Evolutionary conservation across 2,888 invertebrate genomes (phyloP).

Genomic region (Phortica okadai): DNA sequence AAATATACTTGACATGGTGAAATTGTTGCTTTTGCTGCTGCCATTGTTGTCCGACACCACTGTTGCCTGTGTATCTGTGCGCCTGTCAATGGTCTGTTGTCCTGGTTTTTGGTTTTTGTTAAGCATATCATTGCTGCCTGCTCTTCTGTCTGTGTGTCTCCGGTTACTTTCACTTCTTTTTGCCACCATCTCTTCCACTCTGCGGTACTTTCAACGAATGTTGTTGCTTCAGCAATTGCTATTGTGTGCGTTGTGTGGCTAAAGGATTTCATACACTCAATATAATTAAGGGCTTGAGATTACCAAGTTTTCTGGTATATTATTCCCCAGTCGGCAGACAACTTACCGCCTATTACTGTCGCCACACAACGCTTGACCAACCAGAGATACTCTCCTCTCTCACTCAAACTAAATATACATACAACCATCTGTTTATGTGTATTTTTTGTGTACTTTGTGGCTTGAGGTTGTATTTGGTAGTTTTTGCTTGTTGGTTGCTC

Average conservation of each 20-base stretch:
- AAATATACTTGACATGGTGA: slow-evolving; percentile 46
- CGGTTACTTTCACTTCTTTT: slow-evolving; percentile 65
- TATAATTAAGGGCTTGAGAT: slow-evolving; percentile 72
- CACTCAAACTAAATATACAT: slow-evolving; percentile 48
- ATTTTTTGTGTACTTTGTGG: slow-evolving; percentile 59
- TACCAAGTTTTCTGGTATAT: slow-evolving; percentile 49
- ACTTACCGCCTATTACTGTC: slow-evolving; percentile 46
- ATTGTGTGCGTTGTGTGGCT: slow-evolving; percentile 60
- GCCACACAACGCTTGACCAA: not conserved
- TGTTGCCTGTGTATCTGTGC: slow-evolving; percentile 15
- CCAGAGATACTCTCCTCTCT: not conserved
- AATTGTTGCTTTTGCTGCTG: slow-evolving; percentile 38
- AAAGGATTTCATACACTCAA: slow-evolving; percentile 73
- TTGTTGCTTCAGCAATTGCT: slow-evolving; percentile 10
- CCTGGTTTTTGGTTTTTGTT: slow-evolving; percentile 26
- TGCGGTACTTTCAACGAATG: not conserved
- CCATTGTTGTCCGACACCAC: not conserved
- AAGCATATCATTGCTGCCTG: slow-evolving; percentile 13
- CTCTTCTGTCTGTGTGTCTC: slow-evolving; percentile 37
- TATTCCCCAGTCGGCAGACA: slow-evolving; percentile 31
- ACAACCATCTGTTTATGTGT: no score
- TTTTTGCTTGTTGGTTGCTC: not conserved
- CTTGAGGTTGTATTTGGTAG: slow-evolving; percentile 50
- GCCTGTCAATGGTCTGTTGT: slow-evolving; percentile 2
- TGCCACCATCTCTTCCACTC: slow-evolving; percentile 29